Base-by-base conservation (phyloP, 2,113 vertebrate genomes). In the Synodontis membranacea region DNA sequence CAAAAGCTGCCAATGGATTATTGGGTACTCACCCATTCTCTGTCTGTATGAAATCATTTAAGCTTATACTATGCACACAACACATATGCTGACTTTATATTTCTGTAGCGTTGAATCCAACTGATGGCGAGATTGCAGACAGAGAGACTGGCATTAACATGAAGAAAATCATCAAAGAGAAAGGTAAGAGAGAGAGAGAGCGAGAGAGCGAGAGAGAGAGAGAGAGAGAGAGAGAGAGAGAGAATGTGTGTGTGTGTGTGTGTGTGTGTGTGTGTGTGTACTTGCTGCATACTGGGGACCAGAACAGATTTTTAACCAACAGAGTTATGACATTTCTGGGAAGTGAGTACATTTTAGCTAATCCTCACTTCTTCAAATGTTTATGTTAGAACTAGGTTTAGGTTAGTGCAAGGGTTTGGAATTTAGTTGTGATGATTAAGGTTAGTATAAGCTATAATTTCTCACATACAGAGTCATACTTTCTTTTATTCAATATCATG, bases 151-250 rank as follows among this genome's bases (percentile, higher is more conserved):
- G 93, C 89, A 92, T 94, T 87, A 95, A 89, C 86, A 91, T 96
- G 93, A 97, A 96, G 94, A 97, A 95, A 91, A 93, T 96, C 46
- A 93, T 94, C 37, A 96, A 95, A 89, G 95, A 96, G 85, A 97
- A 96, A 96, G 95, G 96, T 96, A 66, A 56, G 84, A 48, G 34
- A 46, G 2, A n/a, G n/a, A n/a, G n/a, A n/a, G n/a, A n/a, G n/a
- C n/a, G 84, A 48, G 34, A 46, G 2, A n/a, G n/a, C n/a, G n/a
- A n/a, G n/a, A 56, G 84, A 48, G 34, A 46, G 2, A 56, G 84
- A 48, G 34, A 46, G 2, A 89, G 95, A 96, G 85, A 97, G 96
- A 96, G 95, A 56, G 84, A 48, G 34, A 46, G 2, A n/a, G n/a
- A n/a, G n/a, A n/a, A n/a, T 46, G 70, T 48, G n/a, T 87, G 44